Evolutionary conservation across 1,140 invertebrate species (phyloP), one percentile per base, ranked within the genome.

Genomic region (Paraescarpia echinospica): DNA sequence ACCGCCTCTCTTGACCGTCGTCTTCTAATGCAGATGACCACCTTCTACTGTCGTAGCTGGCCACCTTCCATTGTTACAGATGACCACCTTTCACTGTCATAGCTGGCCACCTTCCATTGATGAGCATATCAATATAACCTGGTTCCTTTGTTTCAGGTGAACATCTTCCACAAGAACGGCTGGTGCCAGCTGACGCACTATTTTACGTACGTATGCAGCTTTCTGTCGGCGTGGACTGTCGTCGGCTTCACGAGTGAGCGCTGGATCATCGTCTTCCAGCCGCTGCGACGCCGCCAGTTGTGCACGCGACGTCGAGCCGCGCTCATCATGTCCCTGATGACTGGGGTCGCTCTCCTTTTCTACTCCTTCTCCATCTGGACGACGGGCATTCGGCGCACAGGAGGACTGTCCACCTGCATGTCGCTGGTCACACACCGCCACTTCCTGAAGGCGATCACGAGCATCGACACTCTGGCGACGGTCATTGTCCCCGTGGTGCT

Each of bases 201-300:
- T 95, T 94, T 97, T 0, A 97, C 97, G 89, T 97, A 97, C 93
- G 97, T 98, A 51, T 97, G 97, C 92, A 97, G 97, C 94, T 97
- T 97, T 94, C 96, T 97, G 48, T 98, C 97, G 93, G 97, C 97
- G 0, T 98, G 98, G 98, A 96, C 98, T 90, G 97, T 98, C 0
- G 97, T 98, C 6, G 97, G 98, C 6, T 98, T 98, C 95, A 98
- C 98, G 0, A 97, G 98, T 0, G 98, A 98, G 95, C 95, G 98
- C 33, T 98, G 98, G 95, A 97, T 98, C 14, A 98, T 98, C 0
- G 94, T 98, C 1, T 96, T 97, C 93, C 97, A 98, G 95, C 98
- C 98, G 0, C 94, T 98, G 59, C 96, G 97, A 77, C 96, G 98
- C 0, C 97, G 97, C 41, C 96, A 97, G 1, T 97, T 98, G 95